Evolutionary conservation across 2,797 vertebrate genomes (phyloP).

Genomic region (Tadarida brasiliensis): DNA sequence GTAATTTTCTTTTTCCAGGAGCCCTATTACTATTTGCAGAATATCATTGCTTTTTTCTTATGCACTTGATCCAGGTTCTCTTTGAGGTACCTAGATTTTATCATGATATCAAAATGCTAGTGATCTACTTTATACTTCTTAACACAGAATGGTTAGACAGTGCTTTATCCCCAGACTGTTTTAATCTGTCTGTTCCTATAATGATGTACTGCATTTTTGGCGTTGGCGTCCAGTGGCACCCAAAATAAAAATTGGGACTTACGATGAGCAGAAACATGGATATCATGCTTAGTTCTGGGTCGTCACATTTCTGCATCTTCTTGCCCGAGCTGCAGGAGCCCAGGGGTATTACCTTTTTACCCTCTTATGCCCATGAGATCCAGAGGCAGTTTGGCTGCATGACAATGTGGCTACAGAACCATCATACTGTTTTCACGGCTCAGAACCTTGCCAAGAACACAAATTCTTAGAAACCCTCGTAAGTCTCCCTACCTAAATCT

Average conservation of each 20-base stretch:
- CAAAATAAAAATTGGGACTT: not conserved
- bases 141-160: not conserved
- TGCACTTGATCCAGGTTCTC: not conserved
- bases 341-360: not conserved
- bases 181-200: not conserved
- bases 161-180: not conserved
- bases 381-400: not conserved
- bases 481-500: not conserved
- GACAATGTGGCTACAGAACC: not conserved
- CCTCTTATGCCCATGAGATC: not conserved
- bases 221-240: not conserved
- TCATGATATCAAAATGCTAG: not conserved
- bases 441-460: not conserved
- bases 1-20: not conserved
- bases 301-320: not conserved
- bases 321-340: not conserved
- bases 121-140: not conserved
- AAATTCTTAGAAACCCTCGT: not conserved
- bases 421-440: not conserved
- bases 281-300: not conserved
- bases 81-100: not conserved
- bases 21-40: not conserved
- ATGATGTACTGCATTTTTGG: not conserved
- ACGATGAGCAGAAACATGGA: not conserved
- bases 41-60: constrained; percentile 29